Evolutionary conservation across 2,113 vertebrate species (phyloP), one percentile per base, ranked within the genome.

Genomic region (Glareola pratincola): DNA sequence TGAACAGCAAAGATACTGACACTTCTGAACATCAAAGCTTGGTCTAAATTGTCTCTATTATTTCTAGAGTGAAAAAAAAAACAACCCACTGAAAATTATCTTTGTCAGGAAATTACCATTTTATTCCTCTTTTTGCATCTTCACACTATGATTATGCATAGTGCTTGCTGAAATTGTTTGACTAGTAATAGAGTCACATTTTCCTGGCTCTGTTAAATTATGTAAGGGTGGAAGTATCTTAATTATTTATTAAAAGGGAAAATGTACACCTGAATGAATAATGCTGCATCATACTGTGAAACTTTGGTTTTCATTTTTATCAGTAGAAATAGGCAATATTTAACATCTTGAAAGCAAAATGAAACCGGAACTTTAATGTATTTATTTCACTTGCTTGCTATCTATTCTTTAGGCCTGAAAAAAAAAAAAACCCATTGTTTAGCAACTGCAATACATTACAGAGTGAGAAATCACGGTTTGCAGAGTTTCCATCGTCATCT

Each of bases 21-120:
- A 85, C 34, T 85, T 92, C 73, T 75, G 72, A 96, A 96, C 68
- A 97, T 91, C 85, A 96, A 96, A 97, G 91, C 45, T 85, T 57
- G 43, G 73, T 78, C 48, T 94, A 96, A 88, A 94, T 93, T 91
- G 53, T 82, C 37, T 9, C 29, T 86, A 71, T 94, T 96, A 95
- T 71, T 93, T 88, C 41, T 59, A 47, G 32, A 47, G 48, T 39
- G 29, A 36, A 20, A 21, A 24, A 32, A 68, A 60, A 73, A 80
- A 30, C 53, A 80, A 30, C 53, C 32, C 5, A 13, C 12, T 84
- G 37, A 90, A 92, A 56, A 75, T 86, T 37, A 71, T 87, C 53
- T 95, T 86, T 80, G 27, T 68, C 54, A 57, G 12, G 29, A 90
- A 85, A 91, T 74, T 71, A 85, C 26, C 32, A n/a, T 56, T 24